phyloP scores from a whole-genome alignment of 2,797 vertebrate species.

The Potorous gilbertii region DNA sequence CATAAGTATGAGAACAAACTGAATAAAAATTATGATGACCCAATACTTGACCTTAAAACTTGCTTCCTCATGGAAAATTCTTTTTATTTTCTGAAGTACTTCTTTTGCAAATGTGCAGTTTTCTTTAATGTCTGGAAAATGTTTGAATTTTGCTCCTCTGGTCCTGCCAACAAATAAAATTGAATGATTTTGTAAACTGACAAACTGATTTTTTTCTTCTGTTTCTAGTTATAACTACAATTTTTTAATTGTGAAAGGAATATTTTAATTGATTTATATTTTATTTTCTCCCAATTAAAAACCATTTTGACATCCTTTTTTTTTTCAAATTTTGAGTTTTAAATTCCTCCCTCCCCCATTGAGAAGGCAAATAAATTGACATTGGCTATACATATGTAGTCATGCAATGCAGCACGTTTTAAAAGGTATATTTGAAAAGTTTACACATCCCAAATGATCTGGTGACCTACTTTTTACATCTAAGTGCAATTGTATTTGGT shows the following conservation, averaged over 20 bases:
- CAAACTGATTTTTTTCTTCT: background rate
- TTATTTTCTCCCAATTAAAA: background rate
- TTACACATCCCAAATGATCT: background rate
- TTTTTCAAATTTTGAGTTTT: background rate
- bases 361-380: background rate
- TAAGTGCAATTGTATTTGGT: background rate
- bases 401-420: background rate
- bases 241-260: background rate
- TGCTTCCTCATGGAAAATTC: conserved; percentile 2
- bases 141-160: conserved; percentile 1
- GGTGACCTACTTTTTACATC: background rate
- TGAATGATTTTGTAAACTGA: background rate
- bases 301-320: background rate
- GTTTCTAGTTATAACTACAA: background rate
- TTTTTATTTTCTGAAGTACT: background rate
- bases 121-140: background rate
- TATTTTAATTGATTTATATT: background rate
- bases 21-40: background rate
- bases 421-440: background rate
- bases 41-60: background rate
- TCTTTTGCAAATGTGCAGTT: background rate
- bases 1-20: background rate
- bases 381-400: background rate
- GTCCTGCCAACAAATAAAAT: background rate
- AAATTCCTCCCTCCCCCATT: background rate